phyloP scores from a whole-genome alignment of 2,113 vertebrate species.

The Nematolebias whitei region DNA sequence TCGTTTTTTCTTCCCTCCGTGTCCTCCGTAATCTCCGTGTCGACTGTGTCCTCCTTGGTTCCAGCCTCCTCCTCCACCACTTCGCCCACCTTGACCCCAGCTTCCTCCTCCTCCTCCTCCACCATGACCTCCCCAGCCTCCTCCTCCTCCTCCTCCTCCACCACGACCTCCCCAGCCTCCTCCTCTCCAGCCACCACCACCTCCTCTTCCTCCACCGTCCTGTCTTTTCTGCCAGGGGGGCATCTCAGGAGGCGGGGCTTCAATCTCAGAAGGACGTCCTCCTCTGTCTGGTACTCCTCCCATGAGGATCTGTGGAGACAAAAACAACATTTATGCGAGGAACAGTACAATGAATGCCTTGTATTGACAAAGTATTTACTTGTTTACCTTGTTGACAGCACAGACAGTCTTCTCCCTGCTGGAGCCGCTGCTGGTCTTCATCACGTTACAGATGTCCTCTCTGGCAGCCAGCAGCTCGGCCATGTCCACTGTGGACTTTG shows the following conservation, averaged over 20 bases:
- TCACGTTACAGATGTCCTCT: slow-evolving; percentile 90
- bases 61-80: slow-evolving; percentile 49
- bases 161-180: slow-evolving; percentile 37
- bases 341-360: background rate
- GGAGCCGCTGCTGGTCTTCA: slow-evolving; percentile 92
- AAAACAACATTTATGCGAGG: background rate
- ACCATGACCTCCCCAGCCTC: slow-evolving; percentile 34
- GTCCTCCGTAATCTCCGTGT: slow-evolving; percentile 42
- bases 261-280: slow-evolving; percentile 91
- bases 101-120: slow-evolving; percentile 30
- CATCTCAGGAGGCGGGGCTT: slow-evolving; percentile 93
- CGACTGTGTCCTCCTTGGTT: slow-evolving; percentile 71
- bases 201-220: slow-evolving; percentile 75
- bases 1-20: slow-evolving; percentile 66
- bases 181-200: slow-evolving; percentile 49
- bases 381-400: slow-evolving; percentile 91
- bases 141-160: slow-evolving; percentile 36
- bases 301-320: slow-evolving; percentile 87
- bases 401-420: slow-evolving; percentile 86
- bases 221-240: slow-evolving; percentile 93
- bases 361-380: fast-evolving
- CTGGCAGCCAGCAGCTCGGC: slow-evolving; percentile 90
- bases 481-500: slow-evolving; percentile 80
- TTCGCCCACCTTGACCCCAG: slow-evolving; percentile 8
- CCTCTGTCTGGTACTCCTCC: slow-evolving; percentile 95